Evolutionary conservation across 92 coral and sea anemone genomes (phyloP).

Genomic region (Actinernus sp.): DNA sequence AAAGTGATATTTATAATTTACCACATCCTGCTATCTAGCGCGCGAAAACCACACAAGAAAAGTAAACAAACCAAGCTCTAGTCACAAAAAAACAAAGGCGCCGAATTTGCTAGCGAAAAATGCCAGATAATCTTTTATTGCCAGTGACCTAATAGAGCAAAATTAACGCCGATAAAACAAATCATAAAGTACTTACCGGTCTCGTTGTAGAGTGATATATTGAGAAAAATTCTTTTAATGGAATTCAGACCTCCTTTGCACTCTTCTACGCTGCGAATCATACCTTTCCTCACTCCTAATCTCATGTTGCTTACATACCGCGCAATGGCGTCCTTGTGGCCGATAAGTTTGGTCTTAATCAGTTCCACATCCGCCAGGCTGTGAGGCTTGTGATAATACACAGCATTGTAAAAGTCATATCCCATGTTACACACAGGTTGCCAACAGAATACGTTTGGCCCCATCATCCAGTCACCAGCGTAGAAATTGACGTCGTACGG

Average conservation of each 20-base stretch:
- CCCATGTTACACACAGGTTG: constrained; percentile 81
- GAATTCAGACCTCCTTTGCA: constrained; percentile 93
- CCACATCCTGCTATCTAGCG: too few species aligned
- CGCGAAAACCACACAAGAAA: too few species aligned
- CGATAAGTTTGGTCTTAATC: constrained; percentile 48
- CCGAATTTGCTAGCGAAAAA: too few species aligned
- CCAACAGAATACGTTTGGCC: constrained; percentile 96
- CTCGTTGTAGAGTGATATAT: constrained; percentile 80
- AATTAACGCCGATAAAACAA: too few species aligned
- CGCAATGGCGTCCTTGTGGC: constrained; percentile 50
- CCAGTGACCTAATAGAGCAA: too few species aligned
- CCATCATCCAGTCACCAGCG: constrained; percentile 97
- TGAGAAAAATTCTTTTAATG: constrained; percentile 78
- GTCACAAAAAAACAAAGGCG: too few species aligned
- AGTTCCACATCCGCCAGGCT: constrained; percentile 50
- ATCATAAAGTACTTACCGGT: constrained; percentile 63
- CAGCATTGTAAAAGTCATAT: constrained; percentile 53
- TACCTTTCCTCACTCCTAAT: constrained; percentile 82
- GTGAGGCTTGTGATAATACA: constrained; percentile 58
- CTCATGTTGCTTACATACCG: constrained; percentile 88
- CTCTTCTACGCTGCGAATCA: constrained; percentile 87
- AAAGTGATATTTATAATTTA: too few species aligned
- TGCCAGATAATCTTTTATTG: too few species aligned
- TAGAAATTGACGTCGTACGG: constrained; percentile 91
- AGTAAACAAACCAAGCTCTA: too few species aligned